Evolutionary conservation across 2,888 invertebrate species (phyloP), one percentile per base, ranked within the genome.

Genomic region (Amiota minor): DNA sequence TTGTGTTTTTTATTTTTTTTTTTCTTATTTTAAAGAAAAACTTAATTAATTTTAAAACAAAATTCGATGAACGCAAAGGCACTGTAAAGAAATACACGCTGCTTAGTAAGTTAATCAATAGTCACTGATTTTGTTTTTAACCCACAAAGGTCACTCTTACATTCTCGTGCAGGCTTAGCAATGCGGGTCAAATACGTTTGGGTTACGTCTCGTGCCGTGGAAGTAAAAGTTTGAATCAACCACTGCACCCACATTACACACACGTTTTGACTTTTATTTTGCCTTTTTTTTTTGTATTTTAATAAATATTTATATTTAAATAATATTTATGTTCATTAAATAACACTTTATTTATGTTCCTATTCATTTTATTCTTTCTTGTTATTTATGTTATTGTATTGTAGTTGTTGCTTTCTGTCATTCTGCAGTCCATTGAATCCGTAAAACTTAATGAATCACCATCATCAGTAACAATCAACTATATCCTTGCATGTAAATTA

Each of bases 241-340:
- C 11, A 20, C 12, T n/a, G 10, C 56, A 18, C 11, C 16, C 18
- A 18, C 59, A 59, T 20, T 59, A 11, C 20, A 4, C 59, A 20
- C 59, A 59, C 12, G 59, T 20, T 59, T 56, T 16, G 18, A 20
- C 3, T 23, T 23, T 23, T 23, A 23, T 23, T 35, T 8, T 35
- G 35, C 35, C 35, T 35, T 35, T 35, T 35, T 35, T 35, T 6
- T 35, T 35, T 35, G 35, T 35, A 35, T 35, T 35, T 6, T 35
- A 35, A 35, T 35, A 4, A 6, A 6, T 72, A 74, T 76, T 75
- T 78, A 80, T 81, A 79, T 81, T 81, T 79, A 81, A 80, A 78
- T 78, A 75, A 77, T 78, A 81, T 81, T 80, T 83, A 81, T 82
- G 80, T 77, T 81, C 81, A 82, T 83, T 82, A 83, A 84, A 82